Evolutionary conservation across 2,888 invertebrate species (phyloP).

Genomic region (Trissolcus brochymenae): DNA sequence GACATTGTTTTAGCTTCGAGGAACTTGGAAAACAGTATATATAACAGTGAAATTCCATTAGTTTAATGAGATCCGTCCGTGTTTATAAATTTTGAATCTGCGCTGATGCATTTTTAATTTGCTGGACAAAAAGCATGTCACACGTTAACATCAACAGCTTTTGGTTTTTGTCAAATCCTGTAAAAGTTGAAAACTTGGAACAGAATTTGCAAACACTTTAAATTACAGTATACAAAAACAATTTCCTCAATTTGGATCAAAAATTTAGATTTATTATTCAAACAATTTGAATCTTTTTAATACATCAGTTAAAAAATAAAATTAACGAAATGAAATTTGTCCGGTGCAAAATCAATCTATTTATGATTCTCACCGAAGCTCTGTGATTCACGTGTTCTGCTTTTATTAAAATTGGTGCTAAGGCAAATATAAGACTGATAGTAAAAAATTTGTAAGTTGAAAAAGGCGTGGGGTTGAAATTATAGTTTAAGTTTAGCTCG

Average conservation of each 20-base stretch:
- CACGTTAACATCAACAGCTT: too few relatives aligned
- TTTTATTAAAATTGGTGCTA: constrained; percentile 52
- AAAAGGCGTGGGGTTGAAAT: constrained; percentile 10
- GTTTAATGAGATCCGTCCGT: constrained; percentile 46
- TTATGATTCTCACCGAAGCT: neutral
- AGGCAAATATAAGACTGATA: constrained; percentile 56
- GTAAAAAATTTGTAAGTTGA: constrained; percentile 26
- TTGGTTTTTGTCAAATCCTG: too few relatives aligned
- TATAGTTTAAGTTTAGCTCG: constrained; percentile 38
- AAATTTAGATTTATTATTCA: too few relatives aligned
- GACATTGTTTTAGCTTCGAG: neutral
- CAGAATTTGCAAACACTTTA: too few relatives aligned
- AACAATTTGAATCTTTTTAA: too few relatives aligned
- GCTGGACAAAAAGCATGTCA: too few relatives aligned
- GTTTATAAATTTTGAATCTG: constrained; percentile 3
- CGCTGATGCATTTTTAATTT: too few relatives aligned
- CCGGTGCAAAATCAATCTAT: neutral
- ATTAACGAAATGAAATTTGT: too few relatives aligned
- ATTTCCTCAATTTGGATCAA: too few relatives aligned
- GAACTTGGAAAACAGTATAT: neutral
- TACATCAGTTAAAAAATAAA: too few relatives aligned
- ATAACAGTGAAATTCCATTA: neutral
- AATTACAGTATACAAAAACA: too few relatives aligned
- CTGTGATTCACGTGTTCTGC: constrained; percentile 26
- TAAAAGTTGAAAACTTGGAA: too few relatives aligned